phyloP scores from a whole-genome alignment of 2,113 vertebrate species.

The Neomonachus schauinslandi region DNA sequence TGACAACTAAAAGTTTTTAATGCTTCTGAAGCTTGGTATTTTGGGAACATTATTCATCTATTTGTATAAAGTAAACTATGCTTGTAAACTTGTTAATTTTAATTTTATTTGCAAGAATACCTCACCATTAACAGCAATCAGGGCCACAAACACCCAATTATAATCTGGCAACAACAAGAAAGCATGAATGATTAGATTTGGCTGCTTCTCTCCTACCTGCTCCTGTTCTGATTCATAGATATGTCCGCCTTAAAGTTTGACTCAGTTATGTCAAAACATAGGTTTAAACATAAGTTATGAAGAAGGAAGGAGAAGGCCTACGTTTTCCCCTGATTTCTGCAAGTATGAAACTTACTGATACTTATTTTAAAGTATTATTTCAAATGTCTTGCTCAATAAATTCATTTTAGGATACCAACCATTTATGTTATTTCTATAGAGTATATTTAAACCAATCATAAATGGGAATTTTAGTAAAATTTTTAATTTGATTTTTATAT shows the following conservation, averaged over 20 bases:
- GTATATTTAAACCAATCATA: background rate
- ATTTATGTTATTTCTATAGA: background rate
- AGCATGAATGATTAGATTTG: background rate
- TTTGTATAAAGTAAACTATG: background rate
- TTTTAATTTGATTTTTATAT: background rate
- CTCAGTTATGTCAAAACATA: background rate
- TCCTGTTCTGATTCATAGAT: background rate
- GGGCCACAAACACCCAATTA: background rate
- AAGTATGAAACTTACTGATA: background rate
- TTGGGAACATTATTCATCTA: background rate
- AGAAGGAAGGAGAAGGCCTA: background rate
- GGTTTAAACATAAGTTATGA: background rate
- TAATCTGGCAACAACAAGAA: background rate
- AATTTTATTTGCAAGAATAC: background rate
- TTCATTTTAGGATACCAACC: background rate
- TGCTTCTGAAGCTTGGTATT: background rate
- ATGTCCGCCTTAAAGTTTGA: background rate
- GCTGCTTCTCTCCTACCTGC: no score
- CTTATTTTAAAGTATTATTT: background rate
- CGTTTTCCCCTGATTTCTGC: background rate
- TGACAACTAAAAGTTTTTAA: background rate
- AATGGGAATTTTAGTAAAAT: background rate
- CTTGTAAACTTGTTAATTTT: background rate
- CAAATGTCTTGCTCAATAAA: background rate
- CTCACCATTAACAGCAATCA: background rate